These are phyloP conservation scores for Acipenser oxyrinchus DNA, from an alignment of 2,797 vertebrate genomes.

Conservation along the genomic window DNA sequence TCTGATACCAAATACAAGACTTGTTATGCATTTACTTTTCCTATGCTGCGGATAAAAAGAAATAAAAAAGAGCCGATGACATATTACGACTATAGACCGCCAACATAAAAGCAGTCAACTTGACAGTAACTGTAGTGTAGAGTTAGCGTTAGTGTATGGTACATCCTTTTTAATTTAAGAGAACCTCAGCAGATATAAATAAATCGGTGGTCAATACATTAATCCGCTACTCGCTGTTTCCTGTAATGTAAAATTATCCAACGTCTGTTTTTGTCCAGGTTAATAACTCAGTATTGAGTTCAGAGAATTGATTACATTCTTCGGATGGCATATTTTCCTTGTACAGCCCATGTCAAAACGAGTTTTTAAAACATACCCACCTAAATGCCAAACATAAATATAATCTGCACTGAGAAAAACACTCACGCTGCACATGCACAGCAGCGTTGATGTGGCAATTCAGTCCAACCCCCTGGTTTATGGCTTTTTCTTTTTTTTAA, in stretches of 20 bases:
- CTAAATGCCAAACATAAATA: no score
- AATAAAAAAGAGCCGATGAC: no score
- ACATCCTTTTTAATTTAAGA: neutral
- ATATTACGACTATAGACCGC: no score
- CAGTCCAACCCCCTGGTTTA: neutral
- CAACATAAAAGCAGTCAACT: no score
- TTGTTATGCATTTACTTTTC: no score
- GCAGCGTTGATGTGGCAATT: neutral
- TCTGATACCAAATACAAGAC: no score
- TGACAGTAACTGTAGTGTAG: no score
- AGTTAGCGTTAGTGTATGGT: no score
- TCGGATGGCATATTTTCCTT: no score
- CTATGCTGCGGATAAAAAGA: no score
- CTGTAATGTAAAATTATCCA: conserved; percentile 23
- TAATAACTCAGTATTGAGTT: conserved; percentile 32
- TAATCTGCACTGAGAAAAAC: neutral
- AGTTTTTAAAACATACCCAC: neutral
- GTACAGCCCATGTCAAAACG: neutral
- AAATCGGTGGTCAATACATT: neutral
- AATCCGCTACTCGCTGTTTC: conserved; percentile 23
- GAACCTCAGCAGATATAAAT: conserved; percentile 3
- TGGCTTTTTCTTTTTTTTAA: neutral
- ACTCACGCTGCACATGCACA: conserved; percentile 4
- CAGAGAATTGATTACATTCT: neutral
- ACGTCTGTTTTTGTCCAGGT: conserved; percentile 42